These are phyloP conservation scores for Cynoglossus semilaevis DNA, from an alignment of 2,113 vertebrate genomes.

Conservation along the genomic window DNA sequence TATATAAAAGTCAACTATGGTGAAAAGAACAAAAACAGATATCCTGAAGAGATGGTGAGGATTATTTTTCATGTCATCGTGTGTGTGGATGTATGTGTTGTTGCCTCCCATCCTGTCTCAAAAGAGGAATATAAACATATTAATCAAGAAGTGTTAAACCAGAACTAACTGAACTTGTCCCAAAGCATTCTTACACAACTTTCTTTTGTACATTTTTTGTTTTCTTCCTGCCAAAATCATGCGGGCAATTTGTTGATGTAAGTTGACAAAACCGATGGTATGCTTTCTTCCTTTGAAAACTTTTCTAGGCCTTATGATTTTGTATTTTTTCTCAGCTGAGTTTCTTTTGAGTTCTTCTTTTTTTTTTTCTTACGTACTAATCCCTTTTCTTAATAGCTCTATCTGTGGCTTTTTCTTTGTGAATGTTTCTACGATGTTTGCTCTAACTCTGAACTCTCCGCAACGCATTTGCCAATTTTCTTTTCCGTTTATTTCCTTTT, in stretches of 20 bases:
- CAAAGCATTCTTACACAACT: conserved; percentile 99
- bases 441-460: conserved; percentile 74
- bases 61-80: conserved; percentile 98
- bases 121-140: conserved; percentile 76
- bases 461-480: conserved; percentile 64
- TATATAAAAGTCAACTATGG: conserved; percentile 71
- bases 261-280: conserved; percentile 95
- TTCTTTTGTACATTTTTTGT: conserved; percentile 99
- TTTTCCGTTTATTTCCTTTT: background rate
- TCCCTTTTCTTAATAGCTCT: conserved; percentile 75
- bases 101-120: conserved; percentile 94
- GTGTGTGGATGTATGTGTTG: conserved; percentile 99
- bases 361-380: conserved; percentile 72
- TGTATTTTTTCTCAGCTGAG: conserved; percentile 59
- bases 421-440: conserved; percentile 77
- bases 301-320: conserved; percentile 51
- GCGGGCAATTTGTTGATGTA: conserved; percentile 99
- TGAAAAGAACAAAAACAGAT: conserved; percentile 55
- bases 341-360: conserved; percentile 70
- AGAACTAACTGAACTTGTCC: conserved; percentile 92
- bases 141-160: conserved; percentile 82
- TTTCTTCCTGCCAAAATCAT: conserved; percentile 99
- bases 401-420: conserved; percentile 82
- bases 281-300: conserved; percentile 82
- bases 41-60: conserved; percentile 83